Evolutionary conservation across 2,888 invertebrate species (phyloP), one percentile per base, ranked within the genome.

Genomic region (Pyralis farinalis): DNA sequence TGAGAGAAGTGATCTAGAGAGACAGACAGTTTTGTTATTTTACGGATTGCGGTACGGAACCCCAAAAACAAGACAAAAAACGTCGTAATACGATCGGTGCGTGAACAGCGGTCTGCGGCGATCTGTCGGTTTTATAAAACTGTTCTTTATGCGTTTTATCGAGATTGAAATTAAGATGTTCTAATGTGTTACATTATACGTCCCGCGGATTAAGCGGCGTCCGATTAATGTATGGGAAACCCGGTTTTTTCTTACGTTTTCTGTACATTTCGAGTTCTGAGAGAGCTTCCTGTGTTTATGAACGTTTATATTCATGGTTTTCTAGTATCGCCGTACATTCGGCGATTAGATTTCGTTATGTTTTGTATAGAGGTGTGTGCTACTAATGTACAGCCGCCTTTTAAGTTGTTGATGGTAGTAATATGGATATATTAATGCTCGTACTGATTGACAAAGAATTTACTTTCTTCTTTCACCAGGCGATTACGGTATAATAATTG

Each of bases 131-230:
- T 71, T 72, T 70, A 71, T 76, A 75, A 80, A 75, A 67, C 71
- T 64, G 69, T 75, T 76, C 74, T 79, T 80, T 81, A 81, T 76
- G 76, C 63, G 53, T 77, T 77, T 77, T 75, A 76, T 72, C 70
- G 71, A 70, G 78, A 82, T 81, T 78, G 79, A 81, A 82, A 84
- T 83, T 76, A 82, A 84, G 82, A 80, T 73, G 75, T 82, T 77
- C 69, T 70, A 75, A 76, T 72, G 71, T 73, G 71, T 70, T 63
- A 67, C 64, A 64, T 61, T 61, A 46, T 46, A 44, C 46, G 39
- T 36, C 39, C 28, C 22, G 36, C 45, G 42, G 42, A 46, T 43
- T 42, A 16, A 42, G 12, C 25, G 25, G 25, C 33, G 44, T 39
- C 37, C 38, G 39, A 34, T 47, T 56, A 54, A 51, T 47, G 54